These are phyloP conservation scores for Kradibia gibbosae DNA, from an alignment of 1,140 invertebrate species.

Conservation along the genomic window DNA sequence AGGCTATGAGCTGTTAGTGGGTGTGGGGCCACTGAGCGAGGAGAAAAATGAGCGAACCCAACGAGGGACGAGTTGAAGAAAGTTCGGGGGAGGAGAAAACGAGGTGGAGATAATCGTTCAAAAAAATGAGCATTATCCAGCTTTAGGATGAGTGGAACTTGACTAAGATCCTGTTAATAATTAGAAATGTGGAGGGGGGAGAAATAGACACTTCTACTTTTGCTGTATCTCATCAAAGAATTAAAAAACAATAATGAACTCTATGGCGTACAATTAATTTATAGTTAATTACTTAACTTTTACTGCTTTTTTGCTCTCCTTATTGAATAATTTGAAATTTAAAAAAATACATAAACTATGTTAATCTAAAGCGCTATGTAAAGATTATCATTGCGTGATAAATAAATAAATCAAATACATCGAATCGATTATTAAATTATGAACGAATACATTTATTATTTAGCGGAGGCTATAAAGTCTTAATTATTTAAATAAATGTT, in stretches of 20 bases:
- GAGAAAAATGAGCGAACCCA: not conserved
- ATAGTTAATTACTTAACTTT: not conserved
- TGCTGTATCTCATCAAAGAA: not conserved
- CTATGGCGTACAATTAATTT: not conserved
- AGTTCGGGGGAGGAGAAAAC: not conserved
- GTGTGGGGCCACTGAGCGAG: too few species aligned
- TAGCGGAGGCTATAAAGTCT: not conserved
- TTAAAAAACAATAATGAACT: not conserved
- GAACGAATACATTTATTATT: not conserved
- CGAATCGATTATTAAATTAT: not conserved
- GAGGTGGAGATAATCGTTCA: constrained; percentile 37
- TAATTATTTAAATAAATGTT: not conserved
- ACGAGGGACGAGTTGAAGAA: not conserved
- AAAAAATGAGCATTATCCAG: not conserved
- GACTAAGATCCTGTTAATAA: constrained; percentile 9
- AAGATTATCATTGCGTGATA: not conserved
- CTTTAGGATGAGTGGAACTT: not conserved
- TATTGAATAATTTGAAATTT: not conserved
- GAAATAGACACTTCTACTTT: not conserved
- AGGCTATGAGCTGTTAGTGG: too few species aligned
- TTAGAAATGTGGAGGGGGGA: not conserved
- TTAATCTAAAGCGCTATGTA: not conserved
- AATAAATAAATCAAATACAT: not conserved
- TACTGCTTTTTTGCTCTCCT: too few species aligned
- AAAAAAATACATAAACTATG: not conserved